These are phyloP conservation scores for Atrichornis clamosus DNA, from an alignment of 2,113 vertebrate genomes.

Conservation along the genomic window DNA sequence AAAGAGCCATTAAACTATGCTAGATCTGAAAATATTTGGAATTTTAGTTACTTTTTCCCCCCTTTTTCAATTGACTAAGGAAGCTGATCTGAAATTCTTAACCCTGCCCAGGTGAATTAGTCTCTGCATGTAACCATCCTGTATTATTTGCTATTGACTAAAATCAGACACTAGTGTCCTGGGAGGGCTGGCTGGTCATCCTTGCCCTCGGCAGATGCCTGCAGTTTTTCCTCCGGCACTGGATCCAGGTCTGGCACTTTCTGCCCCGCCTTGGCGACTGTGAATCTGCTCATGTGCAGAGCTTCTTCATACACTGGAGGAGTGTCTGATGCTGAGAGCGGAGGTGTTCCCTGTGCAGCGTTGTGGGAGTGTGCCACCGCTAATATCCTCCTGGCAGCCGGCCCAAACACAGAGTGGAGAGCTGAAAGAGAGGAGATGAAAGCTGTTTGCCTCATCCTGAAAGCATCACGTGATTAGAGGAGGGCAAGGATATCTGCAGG, in stretches of 20 bases:
- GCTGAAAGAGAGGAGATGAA: slow-evolving; percentile 46
- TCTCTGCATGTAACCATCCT: not conserved
- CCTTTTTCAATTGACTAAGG: not conserved
- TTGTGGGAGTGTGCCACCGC: slow-evolving; percentile 70
- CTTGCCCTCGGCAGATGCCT: not conserved
- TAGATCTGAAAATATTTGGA: not conserved
- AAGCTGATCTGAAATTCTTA: not conserved
- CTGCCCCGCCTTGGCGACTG: slow-evolving; percentile 58
- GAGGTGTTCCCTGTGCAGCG: not conserved
- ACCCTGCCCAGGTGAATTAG: not conserved
- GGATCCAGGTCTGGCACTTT: slow-evolving; percentile 65
- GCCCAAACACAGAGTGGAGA: slow-evolving; percentile 74
- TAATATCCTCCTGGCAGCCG: slow-evolving; percentile 74
- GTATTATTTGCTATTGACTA: not conserved
- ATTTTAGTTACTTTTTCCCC: not conserved
- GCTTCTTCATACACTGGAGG: slow-evolving; percentile 77
- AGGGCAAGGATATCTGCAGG: not conserved
- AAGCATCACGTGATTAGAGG: not conserved
- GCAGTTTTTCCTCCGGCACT: slow-evolving; percentile 59
- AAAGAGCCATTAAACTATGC: not conserved
- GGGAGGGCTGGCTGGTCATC: not conserved
- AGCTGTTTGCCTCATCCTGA: not conserved
- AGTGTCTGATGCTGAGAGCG: slow-evolving; percentile 26
- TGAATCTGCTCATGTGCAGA: slow-evolving; percentile 75
- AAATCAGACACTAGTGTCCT: not conserved